phyloP scores from a whole-genome alignment of 37 sponge, comb jelly and placozoan genomes.

The Beroe ovata region DNA sequence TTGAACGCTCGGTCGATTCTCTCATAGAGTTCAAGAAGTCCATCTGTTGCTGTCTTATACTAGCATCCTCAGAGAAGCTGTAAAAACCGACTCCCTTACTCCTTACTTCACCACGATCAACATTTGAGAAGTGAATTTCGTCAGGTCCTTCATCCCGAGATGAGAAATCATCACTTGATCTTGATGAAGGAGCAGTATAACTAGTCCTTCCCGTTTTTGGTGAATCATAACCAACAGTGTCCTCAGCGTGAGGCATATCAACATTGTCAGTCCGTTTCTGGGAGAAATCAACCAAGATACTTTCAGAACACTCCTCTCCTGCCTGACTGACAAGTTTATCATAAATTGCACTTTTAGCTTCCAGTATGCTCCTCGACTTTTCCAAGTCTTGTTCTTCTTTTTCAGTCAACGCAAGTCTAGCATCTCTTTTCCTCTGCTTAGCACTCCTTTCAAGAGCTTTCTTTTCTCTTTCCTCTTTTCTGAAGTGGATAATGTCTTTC shows the following conservation, averaged over 20 bases:
- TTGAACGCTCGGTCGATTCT: conserved; percentile 41
- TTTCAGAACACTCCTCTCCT: background rate
- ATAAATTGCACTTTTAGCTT: conserved; percentile 43
- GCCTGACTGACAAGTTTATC: conserved; percentile 10
- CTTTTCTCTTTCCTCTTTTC: conserved; percentile 15
- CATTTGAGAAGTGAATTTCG: conserved; percentile 22
- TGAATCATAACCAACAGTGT: background rate
- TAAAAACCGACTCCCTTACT: conserved; percentile 67
- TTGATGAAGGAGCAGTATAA: background rate
- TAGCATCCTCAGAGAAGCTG: conserved; percentile 22
- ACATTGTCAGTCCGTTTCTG: conserved; percentile 50
- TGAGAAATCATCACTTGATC: background rate
- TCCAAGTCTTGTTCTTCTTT: conserved; percentile 1
- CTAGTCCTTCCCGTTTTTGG: no score
- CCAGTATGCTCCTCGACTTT: conserved; percentile 2
- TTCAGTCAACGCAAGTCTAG: conserved; percentile 4
- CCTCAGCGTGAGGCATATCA: no score
- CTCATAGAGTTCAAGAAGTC: conserved; percentile 62
- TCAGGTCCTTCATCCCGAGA: conserved; percentile 12
- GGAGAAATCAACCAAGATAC: conserved; percentile 26
- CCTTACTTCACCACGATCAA: conserved; percentile 22
- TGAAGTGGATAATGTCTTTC: conserved; percentile 66
- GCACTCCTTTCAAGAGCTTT: background rate
- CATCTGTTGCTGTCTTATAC: conserved; percentile 10
- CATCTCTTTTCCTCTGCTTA: conserved; percentile 38